A percentile compares a stretch with the other conserved stretches of the same genome.
phyloP scores from a whole-genome alignment of 2,888 invertebrate genomes.

The Callinectes sapidus region DNA sequence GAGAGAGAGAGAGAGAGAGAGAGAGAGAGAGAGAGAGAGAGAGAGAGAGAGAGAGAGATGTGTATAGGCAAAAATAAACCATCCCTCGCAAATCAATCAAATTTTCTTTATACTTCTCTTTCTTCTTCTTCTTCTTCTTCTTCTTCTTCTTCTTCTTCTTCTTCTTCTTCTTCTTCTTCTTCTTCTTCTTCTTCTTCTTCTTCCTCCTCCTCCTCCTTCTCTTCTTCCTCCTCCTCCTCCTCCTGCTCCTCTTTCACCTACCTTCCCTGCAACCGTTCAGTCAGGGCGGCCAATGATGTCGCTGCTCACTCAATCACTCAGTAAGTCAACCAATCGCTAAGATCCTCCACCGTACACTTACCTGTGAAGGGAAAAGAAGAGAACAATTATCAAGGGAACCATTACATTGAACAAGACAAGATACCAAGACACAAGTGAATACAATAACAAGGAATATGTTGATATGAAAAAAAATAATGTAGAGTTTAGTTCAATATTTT shows the following conservation, averaged over 20 bases:
- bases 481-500: no score
- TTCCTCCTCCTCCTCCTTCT: not conserved
- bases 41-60: not conserved
- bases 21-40: conserved; percentile 17
- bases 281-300: no score
- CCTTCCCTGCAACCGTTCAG: not conserved
- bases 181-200: not conserved
- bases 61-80: not conserved
- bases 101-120: not conserved
- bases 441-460: not conserved
- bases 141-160: not conserved
- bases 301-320: no score
- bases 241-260: not conserved
- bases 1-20: conserved; percentile 25
- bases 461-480: no score
- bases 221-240: no score
- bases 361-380: not conserved
- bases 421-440: not conserved
- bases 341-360: not conserved
- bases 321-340: no score
- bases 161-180: not conserved
- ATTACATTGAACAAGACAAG: not conserved
- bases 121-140: not conserved
- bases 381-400: not conserved
- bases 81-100: not conserved